A percentile compares a stretch with the other conserved stretches of the same genome.
phyloP scores from a whole-genome alignment of 2,797 vertebrate species.

The Petrocephalus schoutedeni region DNA sequence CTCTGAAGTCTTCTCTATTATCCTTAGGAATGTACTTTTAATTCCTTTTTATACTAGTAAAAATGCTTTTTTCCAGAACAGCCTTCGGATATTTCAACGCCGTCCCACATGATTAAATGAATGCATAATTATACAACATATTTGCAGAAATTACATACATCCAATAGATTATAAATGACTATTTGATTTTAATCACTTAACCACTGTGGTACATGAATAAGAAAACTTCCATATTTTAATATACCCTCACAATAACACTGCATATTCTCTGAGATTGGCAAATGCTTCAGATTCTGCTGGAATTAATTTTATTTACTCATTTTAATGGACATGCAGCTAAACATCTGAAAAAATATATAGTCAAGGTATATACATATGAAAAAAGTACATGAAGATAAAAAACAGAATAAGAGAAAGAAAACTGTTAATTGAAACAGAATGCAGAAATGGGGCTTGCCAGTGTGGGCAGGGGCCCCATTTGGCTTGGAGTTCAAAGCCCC shows the following conservation, averaged over 20 bases:
- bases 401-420: constrained; percentile 23
- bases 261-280: not conserved
- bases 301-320: not conserved
- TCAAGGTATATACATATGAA: not conserved
- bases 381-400: constrained; percentile 28
- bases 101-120: not conserved
- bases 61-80: not conserved
- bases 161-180: not conserved
- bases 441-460: constrained; percentile 54
- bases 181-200: not conserved
- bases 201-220: not conserved
- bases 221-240: not conserved
- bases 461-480: constrained; percentile 63
- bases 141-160: not conserved
- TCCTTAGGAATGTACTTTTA: not conserved
- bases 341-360: not conserved
- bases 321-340: not conserved
- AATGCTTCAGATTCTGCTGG: not conserved
- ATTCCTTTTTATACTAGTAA: not conserved
- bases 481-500: constrained; percentile 68
- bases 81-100: not conserved
- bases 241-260: not conserved
- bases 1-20: not conserved
- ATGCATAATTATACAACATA: not conserved
- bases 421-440: constrained; percentile 67